A percentile compares a stretch with the other conserved stretches of the same genome.
phyloP scores from a whole-genome alignment of 2,113 vertebrate genomes.

The Anarrhichthys ocellatus region DNA sequence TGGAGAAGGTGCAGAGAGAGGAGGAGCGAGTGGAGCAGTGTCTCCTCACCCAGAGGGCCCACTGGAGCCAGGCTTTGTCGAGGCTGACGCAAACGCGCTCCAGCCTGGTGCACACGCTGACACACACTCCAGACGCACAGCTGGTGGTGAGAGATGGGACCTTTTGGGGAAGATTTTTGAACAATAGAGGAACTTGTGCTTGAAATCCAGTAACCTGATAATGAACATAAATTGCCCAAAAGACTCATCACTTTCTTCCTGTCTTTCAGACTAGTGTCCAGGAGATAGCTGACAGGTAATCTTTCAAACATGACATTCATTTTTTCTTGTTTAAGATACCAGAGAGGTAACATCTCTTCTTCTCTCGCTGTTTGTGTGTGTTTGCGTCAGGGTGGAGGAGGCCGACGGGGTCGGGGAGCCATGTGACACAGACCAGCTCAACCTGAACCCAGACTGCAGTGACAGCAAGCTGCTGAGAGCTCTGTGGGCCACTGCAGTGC shows the following conservation, averaged over 20 bases:
- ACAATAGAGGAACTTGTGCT: constrained; percentile 11
- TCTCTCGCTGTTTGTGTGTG: constrained; percentile 16
- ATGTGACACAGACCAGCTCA: constrained; percentile 90
- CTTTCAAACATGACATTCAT: background rate
- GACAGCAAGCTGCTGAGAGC: constrained; percentile 89
- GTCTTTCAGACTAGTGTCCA: constrained; percentile 76
- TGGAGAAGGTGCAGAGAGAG: constrained; percentile 90
- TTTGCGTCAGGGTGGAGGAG: constrained; percentile 86
- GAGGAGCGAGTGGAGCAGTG: constrained; percentile 93
- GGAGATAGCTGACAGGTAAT: constrained; percentile 83
- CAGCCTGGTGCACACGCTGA: constrained; percentile 89
- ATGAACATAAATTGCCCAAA: constrained; percentile 5
- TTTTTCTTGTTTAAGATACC: background rate
- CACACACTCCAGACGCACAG: constrained; percentile 85
- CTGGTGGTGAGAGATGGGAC: constrained; percentile 86
- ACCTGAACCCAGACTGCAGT: constrained; percentile 86
- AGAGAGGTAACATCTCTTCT: constrained; percentile 15
- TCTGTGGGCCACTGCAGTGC: constrained; percentile 89
- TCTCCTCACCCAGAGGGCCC: constrained; percentile 90
- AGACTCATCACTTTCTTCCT: constrained; percentile 30
- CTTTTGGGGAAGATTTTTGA: background rate
- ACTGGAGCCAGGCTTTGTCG: constrained; percentile 88
- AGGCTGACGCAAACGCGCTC: constrained; percentile 86
- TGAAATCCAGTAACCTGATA: background rate
- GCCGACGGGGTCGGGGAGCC: constrained; percentile 93